Conservation (phyloP, 2,888 invertebrate genomes). For the Troilus luridus region DNA sequence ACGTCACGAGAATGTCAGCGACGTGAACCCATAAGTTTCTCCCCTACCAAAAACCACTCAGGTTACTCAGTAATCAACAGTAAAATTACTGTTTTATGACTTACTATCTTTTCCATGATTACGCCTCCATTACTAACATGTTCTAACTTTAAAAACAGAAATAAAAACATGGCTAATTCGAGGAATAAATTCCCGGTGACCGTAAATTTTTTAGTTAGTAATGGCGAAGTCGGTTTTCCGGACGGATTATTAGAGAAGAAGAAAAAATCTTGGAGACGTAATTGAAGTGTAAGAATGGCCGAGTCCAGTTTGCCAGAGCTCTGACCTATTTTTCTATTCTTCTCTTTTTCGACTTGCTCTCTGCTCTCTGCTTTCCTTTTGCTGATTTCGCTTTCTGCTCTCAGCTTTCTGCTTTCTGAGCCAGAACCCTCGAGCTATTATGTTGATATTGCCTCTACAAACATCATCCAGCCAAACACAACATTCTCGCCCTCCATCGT, state of each 20-base stretch:
- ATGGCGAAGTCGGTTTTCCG: background rate
- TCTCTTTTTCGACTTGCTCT: background rate
- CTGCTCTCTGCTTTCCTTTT: too few relatives aligned
- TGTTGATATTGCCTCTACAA: background rate
- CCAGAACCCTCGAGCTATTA: background rate
- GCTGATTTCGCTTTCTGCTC: too few relatives aligned
- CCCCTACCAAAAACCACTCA: too few relatives aligned
- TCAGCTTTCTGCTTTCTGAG: background rate
- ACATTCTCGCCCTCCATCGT: background rate
- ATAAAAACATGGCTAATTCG: background rate
- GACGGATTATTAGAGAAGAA: background rate
- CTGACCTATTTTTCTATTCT: background rate
- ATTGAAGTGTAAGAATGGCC: background rate
- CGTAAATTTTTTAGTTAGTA: background rate
- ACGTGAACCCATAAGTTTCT: too few relatives aligned
- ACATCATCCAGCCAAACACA: background rate
- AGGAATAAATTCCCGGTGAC: background rate
- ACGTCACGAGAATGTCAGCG: too few relatives aligned
- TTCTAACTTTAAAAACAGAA: background rate
- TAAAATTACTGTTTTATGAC: too few relatives aligned
- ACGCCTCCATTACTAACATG: too few relatives aligned
- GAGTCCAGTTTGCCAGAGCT: background rate
- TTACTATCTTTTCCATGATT: too few relatives aligned
- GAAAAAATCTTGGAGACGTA: background rate
- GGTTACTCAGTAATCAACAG: too few relatives aligned